These are phyloP conservation scores for Nebria salina DNA, from an alignment of 2,888 invertebrate species.

Conservation along the genomic window DNA sequence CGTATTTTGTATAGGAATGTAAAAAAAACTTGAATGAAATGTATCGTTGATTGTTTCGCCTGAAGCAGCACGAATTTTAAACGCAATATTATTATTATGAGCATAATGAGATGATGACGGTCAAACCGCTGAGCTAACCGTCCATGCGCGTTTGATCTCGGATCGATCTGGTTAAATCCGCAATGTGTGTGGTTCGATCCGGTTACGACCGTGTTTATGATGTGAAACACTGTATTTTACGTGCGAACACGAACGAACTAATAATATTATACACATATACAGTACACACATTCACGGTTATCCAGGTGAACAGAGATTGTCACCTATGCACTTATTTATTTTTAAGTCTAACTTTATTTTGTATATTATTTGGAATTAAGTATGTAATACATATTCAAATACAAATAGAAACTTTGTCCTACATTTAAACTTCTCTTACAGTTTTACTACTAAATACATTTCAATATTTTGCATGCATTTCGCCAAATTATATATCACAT, in stretches of 20 bases:
- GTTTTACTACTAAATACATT: no score
- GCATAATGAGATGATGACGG: not conserved
- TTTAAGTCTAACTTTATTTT: not conserved
- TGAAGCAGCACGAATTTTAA: not conserved
- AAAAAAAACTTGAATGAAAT: no score
- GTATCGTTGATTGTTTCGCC: not conserved
- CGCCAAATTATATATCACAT: no score
- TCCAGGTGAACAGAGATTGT: conserved; percentile 8
- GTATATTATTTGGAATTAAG: not conserved
- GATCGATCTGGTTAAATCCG: conserved; percentile 50
- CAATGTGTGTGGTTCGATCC: conserved; percentile 38
- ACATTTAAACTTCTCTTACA: no score
- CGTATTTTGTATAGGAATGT: no score
- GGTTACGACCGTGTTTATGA: conserved; percentile 30
- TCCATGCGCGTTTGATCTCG: conserved; percentile 5
- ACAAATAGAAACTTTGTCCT: no score
- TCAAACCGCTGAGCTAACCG: not conserved
- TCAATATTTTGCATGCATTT: no score
- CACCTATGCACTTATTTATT: not conserved
- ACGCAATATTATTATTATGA: not conserved
- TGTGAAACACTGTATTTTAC: not conserved
- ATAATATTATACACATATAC: not conserved
- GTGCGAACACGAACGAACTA: not conserved
- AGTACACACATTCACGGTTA: not conserved
- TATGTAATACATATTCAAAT: not conserved